Evolutionary conservation across 2,113 vertebrate genomes (phyloP).

Genomic region (Daphoenositta chrysoptera): DNA sequence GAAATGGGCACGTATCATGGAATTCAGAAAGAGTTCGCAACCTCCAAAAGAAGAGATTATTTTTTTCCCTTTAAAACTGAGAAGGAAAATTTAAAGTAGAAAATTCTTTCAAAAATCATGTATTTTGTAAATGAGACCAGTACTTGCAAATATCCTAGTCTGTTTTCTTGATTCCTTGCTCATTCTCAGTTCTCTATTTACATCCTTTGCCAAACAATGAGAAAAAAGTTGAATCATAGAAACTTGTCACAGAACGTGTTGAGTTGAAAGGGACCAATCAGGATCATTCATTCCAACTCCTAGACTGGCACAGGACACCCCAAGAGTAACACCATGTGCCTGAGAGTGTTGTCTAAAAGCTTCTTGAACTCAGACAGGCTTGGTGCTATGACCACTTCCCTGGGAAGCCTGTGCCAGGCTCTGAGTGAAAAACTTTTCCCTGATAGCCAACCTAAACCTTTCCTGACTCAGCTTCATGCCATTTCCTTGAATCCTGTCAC

Average conservation of each 20-base stretch:
- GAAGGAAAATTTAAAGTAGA: neutral
- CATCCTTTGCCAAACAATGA: neutral
- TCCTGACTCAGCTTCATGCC: neutral
- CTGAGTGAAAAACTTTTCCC: neutral
- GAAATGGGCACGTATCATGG: neutral
- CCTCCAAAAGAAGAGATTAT: neutral
- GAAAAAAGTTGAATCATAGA: neutral
- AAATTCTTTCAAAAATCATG: neutral
- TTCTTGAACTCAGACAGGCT: neutral
- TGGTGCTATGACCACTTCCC: neutral
- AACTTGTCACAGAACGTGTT: neutral
- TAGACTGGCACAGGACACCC: too few relatives aligned
- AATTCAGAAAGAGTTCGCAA: neutral
- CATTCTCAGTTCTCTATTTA: neutral
- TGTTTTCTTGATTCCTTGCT: neutral
- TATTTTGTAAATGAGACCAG: neutral
- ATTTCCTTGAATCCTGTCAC: neutral
- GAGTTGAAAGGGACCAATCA: neutral
- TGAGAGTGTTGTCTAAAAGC: neutral
- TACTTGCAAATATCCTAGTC: neutral
- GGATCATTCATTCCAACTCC: neutral
- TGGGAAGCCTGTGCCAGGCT: neutral
- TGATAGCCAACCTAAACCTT: neutral
- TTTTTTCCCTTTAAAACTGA: neutral
- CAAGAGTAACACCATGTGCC: neutral